Conservation (phyloP, 2,113 vertebrate genomes). For the Gadus chalcogrammus region DNA sequence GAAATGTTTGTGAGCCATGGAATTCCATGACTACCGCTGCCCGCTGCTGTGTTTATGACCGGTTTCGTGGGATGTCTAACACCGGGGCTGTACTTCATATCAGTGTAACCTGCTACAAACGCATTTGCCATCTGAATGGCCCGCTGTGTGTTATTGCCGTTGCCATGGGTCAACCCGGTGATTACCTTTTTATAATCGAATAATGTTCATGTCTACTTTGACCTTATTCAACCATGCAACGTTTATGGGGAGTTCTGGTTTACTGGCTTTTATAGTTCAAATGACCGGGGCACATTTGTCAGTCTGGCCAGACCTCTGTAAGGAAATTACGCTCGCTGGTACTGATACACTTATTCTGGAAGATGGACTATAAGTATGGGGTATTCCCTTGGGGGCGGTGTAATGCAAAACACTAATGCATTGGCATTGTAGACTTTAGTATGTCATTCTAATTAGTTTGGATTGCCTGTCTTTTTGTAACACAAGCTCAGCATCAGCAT, state of each 20-base stretch:
- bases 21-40: not conserved
- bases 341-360: not conserved
- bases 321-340: not conserved
- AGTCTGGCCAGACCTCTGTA: not conserved
- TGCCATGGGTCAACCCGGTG: constrained; percentile 30
- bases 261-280: constrained; percentile 28
- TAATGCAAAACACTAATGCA: constrained; percentile 23
- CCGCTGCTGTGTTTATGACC: constrained; percentile 32
- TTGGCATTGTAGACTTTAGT: not conserved
- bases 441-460: no score
- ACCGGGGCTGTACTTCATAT: no score
- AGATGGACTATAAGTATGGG: not conserved
- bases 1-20: not conserved
- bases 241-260: constrained; percentile 20
- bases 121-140: no score
- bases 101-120: no score
- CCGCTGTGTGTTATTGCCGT: not conserved
- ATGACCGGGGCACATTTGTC: constrained; percentile 13
- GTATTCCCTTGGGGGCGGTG: not conserved
- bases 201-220: constrained; percentile 33
- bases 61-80: constrained; percentile 12
- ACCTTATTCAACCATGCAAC: constrained; percentile 50
- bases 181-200: constrained; percentile 52
- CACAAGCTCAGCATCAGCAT: no score
- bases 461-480: no score